Conservation (phyloP, 2,797 vertebrate genomes). For the Tokudaia muenninki region DNA sequence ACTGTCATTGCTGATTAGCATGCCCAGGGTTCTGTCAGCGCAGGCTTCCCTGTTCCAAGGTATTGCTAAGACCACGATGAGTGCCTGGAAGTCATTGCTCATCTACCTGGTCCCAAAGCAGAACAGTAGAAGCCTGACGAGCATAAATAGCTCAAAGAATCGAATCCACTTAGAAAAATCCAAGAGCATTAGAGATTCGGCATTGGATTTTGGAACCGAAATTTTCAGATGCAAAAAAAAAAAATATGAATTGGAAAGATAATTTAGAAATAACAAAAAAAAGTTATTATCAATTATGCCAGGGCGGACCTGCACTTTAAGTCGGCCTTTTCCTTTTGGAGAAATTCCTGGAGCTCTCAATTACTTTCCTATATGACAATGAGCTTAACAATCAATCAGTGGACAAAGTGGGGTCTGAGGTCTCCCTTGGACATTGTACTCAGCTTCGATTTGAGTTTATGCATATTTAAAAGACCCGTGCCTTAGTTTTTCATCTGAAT, state of each 20-base stretch:
- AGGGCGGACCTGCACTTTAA: not conserved
- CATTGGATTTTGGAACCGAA: not conserved
- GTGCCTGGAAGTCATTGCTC: not conserved
- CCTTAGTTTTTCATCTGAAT: slow-evolving; percentile 30
- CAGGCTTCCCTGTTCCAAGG: not conserved
- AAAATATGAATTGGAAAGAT: slow-evolving; percentile 9
- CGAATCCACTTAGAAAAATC: not conserved
- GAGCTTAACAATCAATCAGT: not conserved
- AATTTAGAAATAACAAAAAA: not conserved
- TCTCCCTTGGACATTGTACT: not conserved
- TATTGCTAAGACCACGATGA: not conserved
- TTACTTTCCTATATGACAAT: not conserved
- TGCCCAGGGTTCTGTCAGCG: not conserved
- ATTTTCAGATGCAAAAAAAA: slow-evolving; percentile 8
- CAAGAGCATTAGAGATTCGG: not conserved
- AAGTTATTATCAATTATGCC: not conserved
- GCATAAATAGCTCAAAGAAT: not conserved
- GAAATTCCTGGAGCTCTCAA: not conserved
- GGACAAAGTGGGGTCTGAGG: not conserved
- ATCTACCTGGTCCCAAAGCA: not conserved
- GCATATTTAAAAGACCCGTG: not conserved
- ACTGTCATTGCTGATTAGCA: not conserved
- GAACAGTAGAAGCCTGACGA: not conserved
- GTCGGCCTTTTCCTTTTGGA: not conserved
- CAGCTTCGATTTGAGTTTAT: not conserved